Conservation (phyloP, 2,113 vertebrate genomes). For the Alces alces region DNA sequence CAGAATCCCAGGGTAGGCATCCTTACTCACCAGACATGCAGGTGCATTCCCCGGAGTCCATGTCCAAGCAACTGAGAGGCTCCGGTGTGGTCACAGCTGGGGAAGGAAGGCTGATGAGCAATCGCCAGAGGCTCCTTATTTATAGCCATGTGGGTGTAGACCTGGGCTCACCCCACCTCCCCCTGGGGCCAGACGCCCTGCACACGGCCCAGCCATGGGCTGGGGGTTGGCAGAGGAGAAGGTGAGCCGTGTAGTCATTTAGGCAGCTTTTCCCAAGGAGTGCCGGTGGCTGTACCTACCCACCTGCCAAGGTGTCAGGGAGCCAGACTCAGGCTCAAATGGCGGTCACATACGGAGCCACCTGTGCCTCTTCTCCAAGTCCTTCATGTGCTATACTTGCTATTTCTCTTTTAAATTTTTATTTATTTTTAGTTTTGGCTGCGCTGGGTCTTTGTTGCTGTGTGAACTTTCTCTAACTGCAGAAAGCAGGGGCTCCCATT, state of each 20-base stretch:
- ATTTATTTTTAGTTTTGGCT: background rate
- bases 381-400: background rate
- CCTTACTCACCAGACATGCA: constrained; percentile 78
- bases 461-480: background rate
- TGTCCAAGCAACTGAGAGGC: constrained; percentile 18
- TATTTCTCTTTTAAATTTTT: background rate
- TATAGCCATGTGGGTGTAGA: constrained; percentile 68
- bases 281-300: background rate
- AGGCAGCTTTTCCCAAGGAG: background rate
- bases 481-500: background rate
- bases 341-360: background rate
- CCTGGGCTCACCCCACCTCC: constrained; percentile 69
- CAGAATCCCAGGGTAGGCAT: background rate
- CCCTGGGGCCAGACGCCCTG: constrained; percentile 74
- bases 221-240: background rate
- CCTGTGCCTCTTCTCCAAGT: background rate
- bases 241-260: background rate
- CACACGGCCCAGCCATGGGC: constrained; percentile 65
- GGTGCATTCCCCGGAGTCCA: constrained; percentile 82
- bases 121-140: constrained; percentile 55
- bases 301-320: background rate
- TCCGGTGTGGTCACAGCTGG: background rate
- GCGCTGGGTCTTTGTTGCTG: background rate
- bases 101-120: background rate
- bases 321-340: background rate